A percentile compares a stretch with the other conserved stretches of the same genome.
Evolutionary conservation across 2,797 vertebrate species (phyloP).

Genomic region (Sebastes taczanowskii): DNA sequence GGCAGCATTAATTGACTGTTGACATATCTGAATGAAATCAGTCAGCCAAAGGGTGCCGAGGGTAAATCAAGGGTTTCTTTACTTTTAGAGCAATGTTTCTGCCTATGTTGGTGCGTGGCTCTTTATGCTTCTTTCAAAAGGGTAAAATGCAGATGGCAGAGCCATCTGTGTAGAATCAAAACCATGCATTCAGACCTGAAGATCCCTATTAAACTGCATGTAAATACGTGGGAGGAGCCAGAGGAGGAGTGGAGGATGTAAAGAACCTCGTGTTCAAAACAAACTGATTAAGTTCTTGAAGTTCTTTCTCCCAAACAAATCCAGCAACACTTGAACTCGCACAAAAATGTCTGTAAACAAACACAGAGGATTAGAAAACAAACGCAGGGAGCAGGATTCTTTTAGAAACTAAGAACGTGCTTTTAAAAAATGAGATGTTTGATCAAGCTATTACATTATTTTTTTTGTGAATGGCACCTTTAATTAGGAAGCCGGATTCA

Average conservation of each 20-base stretch:
- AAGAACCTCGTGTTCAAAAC: conserved; percentile 74
- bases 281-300: conserved; percentile 78
- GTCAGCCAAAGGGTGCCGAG: conserved; percentile 72
- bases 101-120: conserved; percentile 62
- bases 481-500: conserved; percentile 65
- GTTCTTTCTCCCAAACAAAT: conserved; percentile 59
- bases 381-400: conserved; percentile 21
- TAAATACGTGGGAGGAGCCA: conserved; percentile 77
- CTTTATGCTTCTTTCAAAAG: conserved; percentile 83
- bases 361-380: conserved; percentile 46
- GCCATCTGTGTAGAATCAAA: conserved; percentile 85
- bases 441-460: conserved; percentile 34
- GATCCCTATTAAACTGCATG: conserved; percentile 78
- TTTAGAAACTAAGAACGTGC: conserved; percentile 22
- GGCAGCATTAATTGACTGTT: conserved; percentile 83
- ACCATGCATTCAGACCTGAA: conserved; percentile 84
- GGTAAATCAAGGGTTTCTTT: conserved; percentile 82
- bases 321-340: conserved; percentile 48
- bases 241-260: conserved; percentile 76
- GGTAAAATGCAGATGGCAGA: conserved; percentile 81
- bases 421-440: conserved; percentile 45
- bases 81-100: conserved; percentile 67
- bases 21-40: conserved; percentile 76
- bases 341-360: conserved; percentile 63
- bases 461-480: conserved; percentile 57